These are phyloP conservation scores for Hemaris fuciformis DNA, from an alignment of 2,888 invertebrate genomes.

Conservation along the genomic window DNA sequence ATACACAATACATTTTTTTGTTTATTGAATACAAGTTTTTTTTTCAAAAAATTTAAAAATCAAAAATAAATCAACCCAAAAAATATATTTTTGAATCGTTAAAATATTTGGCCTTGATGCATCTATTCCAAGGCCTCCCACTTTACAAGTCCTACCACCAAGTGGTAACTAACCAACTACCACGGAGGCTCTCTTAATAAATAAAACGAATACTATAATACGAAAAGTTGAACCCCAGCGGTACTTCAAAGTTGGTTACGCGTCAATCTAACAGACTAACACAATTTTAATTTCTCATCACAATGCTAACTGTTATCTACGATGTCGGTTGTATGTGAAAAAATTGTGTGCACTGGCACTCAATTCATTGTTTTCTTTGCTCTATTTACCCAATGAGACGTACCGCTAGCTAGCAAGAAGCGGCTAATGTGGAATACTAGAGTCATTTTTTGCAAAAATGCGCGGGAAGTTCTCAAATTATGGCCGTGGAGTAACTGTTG, in stretches of 20 bases:
- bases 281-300: constrained; percentile 44
- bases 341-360: constrained; percentile 47
- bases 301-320: constrained; percentile 48
- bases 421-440: constrained; percentile 13
- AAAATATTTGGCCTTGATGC: too few species aligned
- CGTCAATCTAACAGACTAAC: constrained; percentile 17
- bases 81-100: too few species aligned
- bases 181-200: too few species aligned
- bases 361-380: constrained; percentile 67
- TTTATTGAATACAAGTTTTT: too few species aligned
- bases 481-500: neutral
- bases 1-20: too few species aligned
- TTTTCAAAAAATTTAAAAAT: too few species aligned
- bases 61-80: too few species aligned
- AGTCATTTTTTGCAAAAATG: neutral
- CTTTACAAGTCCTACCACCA: too few species aligned
- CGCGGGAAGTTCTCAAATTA: neutral
- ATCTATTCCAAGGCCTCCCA: too few species aligned
- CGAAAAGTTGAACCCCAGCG: neutral
- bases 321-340: constrained; percentile 25
- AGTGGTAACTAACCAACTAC: too few species aligned
- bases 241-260: neutral
- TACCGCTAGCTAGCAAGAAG: constrained; percentile 43
- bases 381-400: constrained; percentile 65
- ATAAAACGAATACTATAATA: neutral